Evolutionary conservation across 2,797 vertebrate genomes (phyloP), one percentile per base, ranked within the genome.

Genomic region (Graptemys geographica): DNA sequence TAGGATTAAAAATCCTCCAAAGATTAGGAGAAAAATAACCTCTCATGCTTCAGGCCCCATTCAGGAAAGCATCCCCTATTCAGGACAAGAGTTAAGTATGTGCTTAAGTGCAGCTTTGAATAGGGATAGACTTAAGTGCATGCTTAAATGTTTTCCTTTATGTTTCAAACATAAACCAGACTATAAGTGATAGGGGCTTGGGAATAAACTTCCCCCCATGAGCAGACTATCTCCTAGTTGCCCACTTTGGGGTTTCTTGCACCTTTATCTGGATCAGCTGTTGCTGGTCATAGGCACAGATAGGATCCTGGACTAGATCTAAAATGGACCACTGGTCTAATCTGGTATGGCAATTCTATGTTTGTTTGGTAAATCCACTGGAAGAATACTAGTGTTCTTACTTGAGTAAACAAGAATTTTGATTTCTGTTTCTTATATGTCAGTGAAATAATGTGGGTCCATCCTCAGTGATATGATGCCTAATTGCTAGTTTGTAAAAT

Each of bases 21-120:
- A 72, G 65, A 72, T 19, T 41, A 72, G 65, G 65, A 37, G n/a
- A 72, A 72, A 72, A 72, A 72, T 72, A 72, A 23, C 5, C n/a
- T 72, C 19, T 11, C 18, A 37, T 65, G 33, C 56, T 49, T 62
- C 0, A 0, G 4, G 0, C 0, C 28, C 83, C 74, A 19, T 79
- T 94, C 92, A 84, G 28, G 52, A 90, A 47, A 16, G 80, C 6
- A 19, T n/a, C 1, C 1, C 4, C n/a, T 93, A 86, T 55, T 56
- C 47, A 84, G 74, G 18, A 69, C 5, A 87, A 10, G 25, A 33
- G 79, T 87, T 55, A 83, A 31, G 27, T 27, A 78, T 4, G 11
- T 1, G 1, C 8, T 94, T 94, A 51, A 52, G 25, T 25, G 3
- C 9, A 86, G 31, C 15, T 81, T 65, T n/a, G 4, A 56, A 28